Base-by-base conservation (phyloP, 2,797 vertebrate species). In the Pipistrellus nathusii region DNA sequence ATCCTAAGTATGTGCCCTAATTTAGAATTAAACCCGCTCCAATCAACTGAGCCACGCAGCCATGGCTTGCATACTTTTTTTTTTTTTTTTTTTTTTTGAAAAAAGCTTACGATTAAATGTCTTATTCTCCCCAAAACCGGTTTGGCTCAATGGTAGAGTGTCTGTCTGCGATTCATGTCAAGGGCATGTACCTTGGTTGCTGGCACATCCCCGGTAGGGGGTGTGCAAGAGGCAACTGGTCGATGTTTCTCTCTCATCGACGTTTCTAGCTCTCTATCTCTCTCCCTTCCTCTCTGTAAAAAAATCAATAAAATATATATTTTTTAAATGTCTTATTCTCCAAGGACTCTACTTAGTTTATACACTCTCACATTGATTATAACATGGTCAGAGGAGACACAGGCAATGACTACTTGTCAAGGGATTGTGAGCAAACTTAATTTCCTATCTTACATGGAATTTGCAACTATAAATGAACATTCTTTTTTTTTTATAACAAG, bases 401-500 rank as follows among this genome's bases (percentile, higher is more conserved):
- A 71, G 55, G 25, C 76, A 83, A 77, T 72, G 76, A 66, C 84
- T 83, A 18, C 48, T 91, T 82, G 32, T 81, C 53, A 66, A 69
- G 14, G 55, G 80, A 7, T 53, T 81, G 72, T 81, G 82, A 94
- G 64, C 27, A 84, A 93, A 96, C 92, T 75, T 46, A 75, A 85
- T 76, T 91, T 84, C 38, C 85, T 57, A 62, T 62, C 51, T 38
- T 32, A 87, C 76, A 93, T 62, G 46, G 1, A 51, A 15, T 90
- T 80, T 71, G 62, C 53, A 48, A 91, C 2, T 72, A 46, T 21
- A 93, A 62, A 38, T n/a, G 6, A 92, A 72, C 17, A 46, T 62
- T 32, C 9, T 18, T 32, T 62, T 27, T 41, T 69, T 10, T 46
- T 46, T 46, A 66, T 66, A 76, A 69, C 7, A 35, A 55, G 20